Percentiles rank a stretch among this genome's conserved stretches.
These are phyloP conservation scores for Callithrix jacchus DNA, from an alignment of 2,113 vertebrate genomes.

Conservation along the genomic window DNA sequence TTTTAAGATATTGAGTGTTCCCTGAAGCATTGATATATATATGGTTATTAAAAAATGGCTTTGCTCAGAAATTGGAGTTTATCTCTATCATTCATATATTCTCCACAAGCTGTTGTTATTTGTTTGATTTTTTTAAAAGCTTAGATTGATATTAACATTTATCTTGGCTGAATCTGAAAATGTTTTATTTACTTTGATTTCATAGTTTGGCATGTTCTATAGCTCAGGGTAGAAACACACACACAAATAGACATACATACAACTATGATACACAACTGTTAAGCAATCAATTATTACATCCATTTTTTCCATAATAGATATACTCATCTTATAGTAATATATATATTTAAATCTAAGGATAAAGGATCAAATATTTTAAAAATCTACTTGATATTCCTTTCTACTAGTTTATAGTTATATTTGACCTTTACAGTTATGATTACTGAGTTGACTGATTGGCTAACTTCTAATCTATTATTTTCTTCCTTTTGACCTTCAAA, in stretches of 20 bases:
- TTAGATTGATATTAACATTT: background rate
- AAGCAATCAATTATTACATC: background rate
- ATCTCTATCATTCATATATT: background rate
- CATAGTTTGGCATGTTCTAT: background rate
- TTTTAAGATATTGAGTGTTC: background rate
- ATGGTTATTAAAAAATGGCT: background rate
- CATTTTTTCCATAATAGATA: background rate
- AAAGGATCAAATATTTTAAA: background rate
- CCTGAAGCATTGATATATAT: background rate
- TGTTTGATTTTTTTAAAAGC: background rate
- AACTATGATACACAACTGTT: background rate
- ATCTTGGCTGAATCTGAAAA: background rate
- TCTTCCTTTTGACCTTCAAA: conserved; percentile 66
- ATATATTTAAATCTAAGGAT: background rate
- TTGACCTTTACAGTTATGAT: conserved; percentile 50
- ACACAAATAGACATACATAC: background rate
- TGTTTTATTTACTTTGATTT: background rate
- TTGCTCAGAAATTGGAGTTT: background rate
- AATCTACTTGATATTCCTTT: background rate
- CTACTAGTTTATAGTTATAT: conserved; percentile 38
- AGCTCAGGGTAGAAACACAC: background rate
- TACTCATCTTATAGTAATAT: background rate
- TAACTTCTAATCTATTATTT: conserved; percentile 46
- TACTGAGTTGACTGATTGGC: conserved; percentile 3
- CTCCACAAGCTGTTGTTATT: background rate